Conservation (phyloP, 2,888 invertebrate species). For the Lasioglossum lativentre region DNA sequence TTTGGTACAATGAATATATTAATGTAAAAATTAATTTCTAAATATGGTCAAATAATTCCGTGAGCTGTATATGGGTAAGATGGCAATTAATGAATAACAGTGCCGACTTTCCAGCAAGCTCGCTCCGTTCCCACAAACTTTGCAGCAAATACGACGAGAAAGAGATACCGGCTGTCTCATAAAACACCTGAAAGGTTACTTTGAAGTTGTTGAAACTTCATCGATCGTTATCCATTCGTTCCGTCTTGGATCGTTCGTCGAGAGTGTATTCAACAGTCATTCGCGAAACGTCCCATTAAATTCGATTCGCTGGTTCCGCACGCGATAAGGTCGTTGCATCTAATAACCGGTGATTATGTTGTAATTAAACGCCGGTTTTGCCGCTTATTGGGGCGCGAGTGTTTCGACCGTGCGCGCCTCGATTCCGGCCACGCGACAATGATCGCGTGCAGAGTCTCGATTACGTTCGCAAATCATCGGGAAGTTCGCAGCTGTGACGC, state of each 20-base stretch:
- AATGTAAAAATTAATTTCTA: too few relatives aligned
- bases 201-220: not conserved
- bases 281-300: not conserved
- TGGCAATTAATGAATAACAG: not conserved
- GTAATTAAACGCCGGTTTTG: conserved; percentile 29
- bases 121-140: not conserved
- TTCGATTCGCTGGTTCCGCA: not conserved
- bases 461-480: not conserved
- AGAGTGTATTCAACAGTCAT: not conserved
- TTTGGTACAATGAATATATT: too few relatives aligned
- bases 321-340: conserved; percentile 29
- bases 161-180: not conserved
- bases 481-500: too few relatives aligned
- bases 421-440: not conserved
- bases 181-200: not conserved
- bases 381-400: not conserved
- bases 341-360: conserved; percentile 28
- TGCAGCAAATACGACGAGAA: not conserved
- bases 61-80: too few relatives aligned
- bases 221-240: not conserved
- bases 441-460: not conserved
- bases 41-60: too few relatives aligned
- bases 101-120: not conserved
- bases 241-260: not conserved
- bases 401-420: not conserved